These are phyloP conservation scores for Mormyrus lacerda DNA, from an alignment of 2,113 vertebrate species.

Conservation along the genomic window DNA sequence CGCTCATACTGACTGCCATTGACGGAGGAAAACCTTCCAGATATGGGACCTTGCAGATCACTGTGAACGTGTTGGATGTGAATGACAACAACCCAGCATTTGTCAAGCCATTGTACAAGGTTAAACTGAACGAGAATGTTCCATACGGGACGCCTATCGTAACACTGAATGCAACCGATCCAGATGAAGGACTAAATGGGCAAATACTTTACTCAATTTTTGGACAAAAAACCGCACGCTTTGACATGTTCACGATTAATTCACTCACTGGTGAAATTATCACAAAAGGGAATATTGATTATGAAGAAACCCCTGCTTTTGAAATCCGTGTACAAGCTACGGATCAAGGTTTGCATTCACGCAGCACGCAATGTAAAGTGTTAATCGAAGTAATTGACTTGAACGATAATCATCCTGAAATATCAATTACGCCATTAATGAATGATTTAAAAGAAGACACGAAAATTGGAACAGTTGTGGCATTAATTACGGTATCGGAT, in stretches of 20 bases:
- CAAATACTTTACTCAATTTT: neutral
- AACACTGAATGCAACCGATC: neutral
- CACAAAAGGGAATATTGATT: conserved; percentile 55
- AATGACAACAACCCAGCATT: conserved; percentile 1
- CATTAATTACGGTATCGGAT: conserved; percentile 47
- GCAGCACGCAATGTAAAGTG: conserved; percentile 44
- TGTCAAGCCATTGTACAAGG: neutral
- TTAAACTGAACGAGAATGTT: neutral
- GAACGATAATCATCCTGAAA: conserved; percentile 24
- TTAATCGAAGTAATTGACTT: conserved; percentile 46
- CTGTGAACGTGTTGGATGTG: neutral
- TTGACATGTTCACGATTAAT: conserved; percentile 45
- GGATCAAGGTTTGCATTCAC: conserved; percentile 45
- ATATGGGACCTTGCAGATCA: neutral
- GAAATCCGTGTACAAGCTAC: conserved; percentile 48
- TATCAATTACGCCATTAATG: conserved; percentile 33
- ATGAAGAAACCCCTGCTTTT: conserved; percentile 52
- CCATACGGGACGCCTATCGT: neutral
- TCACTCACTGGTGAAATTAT: conserved; percentile 34
- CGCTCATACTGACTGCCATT: neutral
- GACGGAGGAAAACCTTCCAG: neutral
- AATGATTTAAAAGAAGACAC: conserved; percentile 44
- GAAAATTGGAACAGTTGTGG: conserved; percentile 36
- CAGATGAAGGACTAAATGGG: neutral
- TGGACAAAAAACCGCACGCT: neutral